Evolutionary conservation across 2,888 invertebrate genomes (phyloP).

Genomic region (Clusia tigrina): DNA sequence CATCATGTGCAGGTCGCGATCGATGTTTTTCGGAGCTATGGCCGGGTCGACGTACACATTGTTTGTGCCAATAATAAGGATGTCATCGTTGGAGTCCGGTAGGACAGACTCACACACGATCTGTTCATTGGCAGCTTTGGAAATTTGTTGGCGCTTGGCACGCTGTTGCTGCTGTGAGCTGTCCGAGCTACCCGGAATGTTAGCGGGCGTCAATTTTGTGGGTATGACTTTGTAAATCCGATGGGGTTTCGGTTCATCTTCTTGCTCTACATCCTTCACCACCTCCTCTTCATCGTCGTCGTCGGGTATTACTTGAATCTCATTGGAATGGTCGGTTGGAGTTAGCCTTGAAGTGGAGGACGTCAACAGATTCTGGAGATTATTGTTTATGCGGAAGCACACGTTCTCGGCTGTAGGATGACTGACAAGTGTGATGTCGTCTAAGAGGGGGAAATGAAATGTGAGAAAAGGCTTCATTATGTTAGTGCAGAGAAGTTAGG

Average conservation of each 20-base stretch:
- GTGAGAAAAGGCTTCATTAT: no score
- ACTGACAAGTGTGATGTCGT: no score
- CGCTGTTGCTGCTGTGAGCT: background rate
- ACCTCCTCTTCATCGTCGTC: slow-evolving; percentile 7
- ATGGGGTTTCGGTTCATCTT: slow-evolving; percentile 41
- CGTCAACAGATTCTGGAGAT: no score
- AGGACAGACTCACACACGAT: slow-evolving; percentile 34
- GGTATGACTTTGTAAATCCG: slow-evolving; percentile 39
- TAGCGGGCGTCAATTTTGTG: slow-evolving; percentile 16
- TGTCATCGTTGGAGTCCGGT: slow-evolving; percentile 20
- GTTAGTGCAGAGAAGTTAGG: no score
- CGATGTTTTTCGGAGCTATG: slow-evolving; percentile 39
- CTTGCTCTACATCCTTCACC: slow-evolving; percentile 31
- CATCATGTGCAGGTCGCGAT: slow-evolving; percentile 34
- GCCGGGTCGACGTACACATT: slow-evolving; percentile 13
- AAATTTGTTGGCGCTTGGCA: slow-evolving; percentile 12
- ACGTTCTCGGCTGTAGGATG: no score
- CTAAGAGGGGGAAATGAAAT: no score
- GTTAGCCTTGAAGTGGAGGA: no score
- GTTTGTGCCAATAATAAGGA: background rate
- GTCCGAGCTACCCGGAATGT: background rate
- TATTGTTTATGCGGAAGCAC: no score
- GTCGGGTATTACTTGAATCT: background rate
- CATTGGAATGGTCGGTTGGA: no score
- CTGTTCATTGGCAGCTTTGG: slow-evolving; percentile 24